Evolutionary conservation across 2,888 invertebrate genomes (phyloP), one percentile per base, ranked within the genome.

Genomic region (Itoplectis maculator): DNA sequence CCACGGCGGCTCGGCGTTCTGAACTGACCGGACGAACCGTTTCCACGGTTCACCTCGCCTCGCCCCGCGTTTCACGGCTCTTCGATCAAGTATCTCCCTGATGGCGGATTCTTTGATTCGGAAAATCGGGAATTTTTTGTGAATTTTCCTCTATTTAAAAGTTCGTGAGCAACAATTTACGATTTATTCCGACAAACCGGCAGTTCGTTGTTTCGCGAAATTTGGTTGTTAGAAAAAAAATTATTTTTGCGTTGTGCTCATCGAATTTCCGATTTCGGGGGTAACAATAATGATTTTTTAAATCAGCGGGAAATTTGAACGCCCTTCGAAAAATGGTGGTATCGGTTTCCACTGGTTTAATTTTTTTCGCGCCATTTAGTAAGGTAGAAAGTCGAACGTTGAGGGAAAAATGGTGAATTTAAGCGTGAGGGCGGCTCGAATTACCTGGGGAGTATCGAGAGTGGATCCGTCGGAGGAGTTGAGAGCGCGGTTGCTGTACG

Each of bases 1-100:
- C 61, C 35, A 66, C 73, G 51, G 54, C 35, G 63, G 49, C 40
- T 73, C 65, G 68, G n/a, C 40, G 37, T 63, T 37, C 45, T 42
- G 8, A 83, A 81, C 81, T 87, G 87, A 91, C 91, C 92, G 92
- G 92, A 92, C 91, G 92, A 91, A 88, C 85, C 91, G 89, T 91
- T 91, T 92, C 91, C 92, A 92, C 92, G 92, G 90, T 92, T 91
- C 92, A 91, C 86, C 91, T 89, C 88, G 82, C 88, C 86, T 80
- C 35, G 61, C 37, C 29, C 18, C 40, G 40, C n/a, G n/a, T n/a
- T n/a, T 51, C 75, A 51, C 59, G 75, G 40, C 61, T 66, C 84
- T 83, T 81, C 69, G 74, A 80, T 83, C 80, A 37, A 9, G 13
- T 35, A 51, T 51, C 15, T 51, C n/a, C n/a, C 42, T n/a, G 45